phyloP scores from a whole-genome alignment of 2,888 invertebrate species.

The Tetranychus piercei region DNA sequence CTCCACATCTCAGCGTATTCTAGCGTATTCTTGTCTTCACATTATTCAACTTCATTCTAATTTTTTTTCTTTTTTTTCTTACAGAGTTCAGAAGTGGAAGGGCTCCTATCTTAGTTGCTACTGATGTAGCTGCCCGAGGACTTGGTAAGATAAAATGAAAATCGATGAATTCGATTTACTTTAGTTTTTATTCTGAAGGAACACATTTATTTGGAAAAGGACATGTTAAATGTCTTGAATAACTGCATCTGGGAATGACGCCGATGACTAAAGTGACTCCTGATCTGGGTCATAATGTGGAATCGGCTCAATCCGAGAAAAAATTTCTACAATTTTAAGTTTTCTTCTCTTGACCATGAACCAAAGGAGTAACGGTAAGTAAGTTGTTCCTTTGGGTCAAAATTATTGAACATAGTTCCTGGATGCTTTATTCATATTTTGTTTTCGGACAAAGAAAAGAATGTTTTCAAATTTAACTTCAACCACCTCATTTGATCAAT shows the following conservation, averaged over 20 bases:
- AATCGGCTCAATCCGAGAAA: too few species aligned
- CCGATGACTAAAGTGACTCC: too few species aligned
- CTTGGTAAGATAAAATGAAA: conserved; percentile 31
- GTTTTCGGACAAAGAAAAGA: too few species aligned
- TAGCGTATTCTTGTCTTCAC: too few species aligned
- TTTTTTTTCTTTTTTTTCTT: conserved; percentile 21
- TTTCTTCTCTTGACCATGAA: neutral
- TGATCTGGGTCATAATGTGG: too few species aligned
- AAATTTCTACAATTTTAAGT: neutral
- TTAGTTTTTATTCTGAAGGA: too few species aligned
- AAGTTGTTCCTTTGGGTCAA: conserved; percentile 1
- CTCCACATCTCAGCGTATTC: too few species aligned
- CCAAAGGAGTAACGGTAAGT: neutral
- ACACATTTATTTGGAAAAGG: too few species aligned
- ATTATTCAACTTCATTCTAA: too few species aligned
- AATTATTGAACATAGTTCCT: neutral
- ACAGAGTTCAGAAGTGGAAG: conserved; percentile 58
- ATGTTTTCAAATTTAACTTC: neutral
- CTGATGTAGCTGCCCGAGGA: conserved; percentile 83
- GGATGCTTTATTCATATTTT: neutral
- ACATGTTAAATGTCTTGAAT: too few species aligned
- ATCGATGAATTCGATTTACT: too few species aligned
- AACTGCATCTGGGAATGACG: too few species aligned
- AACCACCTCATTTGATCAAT: neutral
- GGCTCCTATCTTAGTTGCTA: conserved; percentile 71